Percentiles rank a stretch among this genome's conserved stretches.
phyloP scores from a whole-genome alignment of 2,888 invertebrate species.

The Agrotis exclamationis region DNA sequence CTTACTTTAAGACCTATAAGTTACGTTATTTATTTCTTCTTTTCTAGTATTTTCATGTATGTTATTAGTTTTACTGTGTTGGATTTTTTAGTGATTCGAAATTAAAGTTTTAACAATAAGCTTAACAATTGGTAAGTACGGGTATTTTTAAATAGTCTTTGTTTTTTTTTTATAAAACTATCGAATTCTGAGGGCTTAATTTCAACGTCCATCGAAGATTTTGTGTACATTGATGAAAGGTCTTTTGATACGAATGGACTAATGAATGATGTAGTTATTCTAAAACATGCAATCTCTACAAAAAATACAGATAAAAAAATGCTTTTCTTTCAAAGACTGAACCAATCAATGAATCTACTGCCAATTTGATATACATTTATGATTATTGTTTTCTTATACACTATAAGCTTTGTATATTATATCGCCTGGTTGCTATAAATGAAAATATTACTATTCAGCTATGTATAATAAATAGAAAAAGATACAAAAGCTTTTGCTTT shows the following conservation, averaged over 20 bases:
- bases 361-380: conserved; percentile 71
- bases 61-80: conserved; percentile 16
- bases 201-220: conserved; percentile 5
- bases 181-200: conserved; percentile 25
- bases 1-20: neutral
- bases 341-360: conserved; percentile 58
- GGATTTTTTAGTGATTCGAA: conserved; percentile 24
- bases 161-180: neutral
- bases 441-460: conserved; percentile 32
- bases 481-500: neutral
- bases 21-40: conserved; percentile 45
- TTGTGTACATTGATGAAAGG: neutral
- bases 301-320: neutral
- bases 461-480: too few species aligned
- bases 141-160: conserved; percentile 16
- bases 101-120: neutral
- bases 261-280: neutral
- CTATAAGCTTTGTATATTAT: conserved; percentile 41
- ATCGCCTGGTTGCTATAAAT: conserved; percentile 34
- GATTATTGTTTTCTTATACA: conserved; percentile 38
- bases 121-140: conserved; percentile 42
- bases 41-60: conserved; percentile 7
- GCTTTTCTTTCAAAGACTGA: conserved; percentile 67
- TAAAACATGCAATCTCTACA: neutral
- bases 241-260: neutral